Percentiles rank a stretch among this genome's conserved stretches.
Evolutionary conservation across 2,888 invertebrate species (phyloP).

Genomic region (Diploptera punctata): DNA sequence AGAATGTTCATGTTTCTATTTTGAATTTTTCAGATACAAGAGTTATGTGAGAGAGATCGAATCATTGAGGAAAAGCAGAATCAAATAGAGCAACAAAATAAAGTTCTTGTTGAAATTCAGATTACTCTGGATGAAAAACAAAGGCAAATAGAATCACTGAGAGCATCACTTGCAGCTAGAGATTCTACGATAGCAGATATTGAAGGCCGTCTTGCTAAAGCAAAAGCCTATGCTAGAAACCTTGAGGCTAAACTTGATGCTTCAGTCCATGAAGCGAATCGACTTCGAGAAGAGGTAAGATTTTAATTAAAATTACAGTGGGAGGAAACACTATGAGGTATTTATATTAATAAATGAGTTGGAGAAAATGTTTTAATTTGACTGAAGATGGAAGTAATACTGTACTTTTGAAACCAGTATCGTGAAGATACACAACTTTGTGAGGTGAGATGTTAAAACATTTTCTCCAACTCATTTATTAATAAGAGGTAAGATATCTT

Average conservation of each 20-base stretch:
- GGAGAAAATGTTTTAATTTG: too few relatives aligned
- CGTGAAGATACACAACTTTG: too few relatives aligned
- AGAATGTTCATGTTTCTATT: too few relatives aligned
- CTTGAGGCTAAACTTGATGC: slow-evolving; percentile 52
- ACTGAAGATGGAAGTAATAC: too few relatives aligned
- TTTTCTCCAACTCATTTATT: too few relatives aligned
- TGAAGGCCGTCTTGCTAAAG: slow-evolving; percentile 53
- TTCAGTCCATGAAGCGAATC: slow-evolving; percentile 51
- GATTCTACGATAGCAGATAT: slow-evolving; percentile 57
- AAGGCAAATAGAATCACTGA: slow-evolving; percentile 57
- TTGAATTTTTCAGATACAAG: slow-evolving; percentile 45
- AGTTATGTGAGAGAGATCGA: slow-evolving; percentile 45
- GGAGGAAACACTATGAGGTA: too few relatives aligned
- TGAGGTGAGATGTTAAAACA: too few relatives aligned
- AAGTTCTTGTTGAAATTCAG: slow-evolving; percentile 49
- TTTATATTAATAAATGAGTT: too few relatives aligned
- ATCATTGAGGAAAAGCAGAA: slow-evolving; percentile 47
- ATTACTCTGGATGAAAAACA: slow-evolving; percentile 55
- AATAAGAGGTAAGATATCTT: too few relatives aligned
- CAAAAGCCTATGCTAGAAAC: slow-evolving; percentile 46
- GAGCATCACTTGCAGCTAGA: slow-evolving; percentile 53
- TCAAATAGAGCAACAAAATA: slow-evolving; percentile 48
- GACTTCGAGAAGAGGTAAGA: slow-evolving; percentile 34
- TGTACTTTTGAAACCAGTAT: too few relatives aligned
- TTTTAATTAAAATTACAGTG: too few relatives aligned